Evolutionary conservation across 2,797 vertebrate genomes (phyloP).

Genomic region (Urocyon cinereoargenteus): DNA sequence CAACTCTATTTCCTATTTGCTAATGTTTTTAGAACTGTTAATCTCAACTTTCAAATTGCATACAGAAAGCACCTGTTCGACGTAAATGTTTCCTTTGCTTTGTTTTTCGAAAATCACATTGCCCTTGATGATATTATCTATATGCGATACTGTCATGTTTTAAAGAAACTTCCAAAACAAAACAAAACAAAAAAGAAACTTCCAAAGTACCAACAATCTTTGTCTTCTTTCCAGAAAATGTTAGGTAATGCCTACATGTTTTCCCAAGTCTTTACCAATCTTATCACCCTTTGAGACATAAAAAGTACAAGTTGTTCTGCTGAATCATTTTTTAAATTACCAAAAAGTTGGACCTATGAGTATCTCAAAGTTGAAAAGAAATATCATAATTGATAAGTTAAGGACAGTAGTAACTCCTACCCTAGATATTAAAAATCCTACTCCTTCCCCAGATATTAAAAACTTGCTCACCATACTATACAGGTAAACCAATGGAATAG

Average conservation of each 20-base stretch:
- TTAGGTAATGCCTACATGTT: neutral
- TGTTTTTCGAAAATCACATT: slow-evolving; percentile 48
- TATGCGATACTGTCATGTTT: neutral
- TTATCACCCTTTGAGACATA: neutral
- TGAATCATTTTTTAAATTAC: neutral
- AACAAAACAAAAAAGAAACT: too few relatives aligned
- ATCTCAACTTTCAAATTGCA: slow-evolving; percentile 69
- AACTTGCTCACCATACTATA: neutral
- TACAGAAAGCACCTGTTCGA: slow-evolving; percentile 32
- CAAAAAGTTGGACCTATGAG: neutral
- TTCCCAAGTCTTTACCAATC: neutral
- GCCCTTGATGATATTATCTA: slow-evolving; percentile 11
- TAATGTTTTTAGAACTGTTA: slow-evolving; percentile 75
- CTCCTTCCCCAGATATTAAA: neutral
- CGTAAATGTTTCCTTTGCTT: slow-evolving; percentile 31
- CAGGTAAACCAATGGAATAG: neutral
- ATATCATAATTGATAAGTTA: neutral
- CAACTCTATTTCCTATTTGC: slow-evolving; percentile 75
- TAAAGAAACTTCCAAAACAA: slow-evolving; percentile 34
- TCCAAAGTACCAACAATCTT: neutral
- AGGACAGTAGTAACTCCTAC: neutral
- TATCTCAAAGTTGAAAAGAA: slow-evolving; percentile 14
- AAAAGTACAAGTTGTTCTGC: neutral
- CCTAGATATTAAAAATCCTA: neutral
- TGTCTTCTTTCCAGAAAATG: slow-evolving; percentile 28